Conservation (phyloP, 2,797 vertebrate species). For the Aphelocoma californica region DNA sequence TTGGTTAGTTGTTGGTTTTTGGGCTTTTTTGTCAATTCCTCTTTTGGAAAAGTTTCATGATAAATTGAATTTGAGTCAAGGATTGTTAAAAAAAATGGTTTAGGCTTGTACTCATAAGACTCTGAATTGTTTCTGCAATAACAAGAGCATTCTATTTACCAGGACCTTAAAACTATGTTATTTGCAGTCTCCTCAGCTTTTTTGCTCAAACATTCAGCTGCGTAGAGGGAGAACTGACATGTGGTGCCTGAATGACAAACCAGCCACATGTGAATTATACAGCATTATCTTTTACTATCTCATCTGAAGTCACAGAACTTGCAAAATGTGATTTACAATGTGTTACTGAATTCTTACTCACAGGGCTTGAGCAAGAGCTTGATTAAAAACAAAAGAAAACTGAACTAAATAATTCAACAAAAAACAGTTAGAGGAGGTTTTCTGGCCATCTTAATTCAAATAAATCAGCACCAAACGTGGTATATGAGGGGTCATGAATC, state of each 20-base stretch:
- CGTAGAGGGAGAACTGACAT: conserved; percentile 6
- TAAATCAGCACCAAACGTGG: conserved; percentile 27
- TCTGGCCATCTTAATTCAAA: conserved; percentile 50
- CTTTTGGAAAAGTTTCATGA: background rate
- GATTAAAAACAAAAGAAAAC: conserved; percentile 65
- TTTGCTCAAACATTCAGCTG: background rate
- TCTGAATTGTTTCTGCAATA: background rate
- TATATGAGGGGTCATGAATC: background rate
- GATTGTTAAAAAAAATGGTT: background rate
- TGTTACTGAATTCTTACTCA: conserved; percentile 51
- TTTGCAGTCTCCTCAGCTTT: background rate
- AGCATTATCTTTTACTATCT: conserved; percentile 59
- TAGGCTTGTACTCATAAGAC: background rate
- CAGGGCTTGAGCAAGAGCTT: conserved; percentile 32
- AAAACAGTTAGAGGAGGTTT: background rate
- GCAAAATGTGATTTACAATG: conserved; percentile 57
- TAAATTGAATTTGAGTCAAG: background rate
- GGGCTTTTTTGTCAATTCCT: background rate
- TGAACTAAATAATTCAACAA: background rate
- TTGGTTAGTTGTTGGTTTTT: background rate
- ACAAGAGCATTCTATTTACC: background rate
- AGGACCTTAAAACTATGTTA: background rate
- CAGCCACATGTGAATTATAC: conserved; percentile 41
- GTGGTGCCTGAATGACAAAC: conserved; percentile 46
- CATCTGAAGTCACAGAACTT: conserved; percentile 43